These are phyloP conservation scores for Sitophilus oryzae DNA, from an alignment of 1,140 invertebrate species.

Conservation along the genomic window DNA sequence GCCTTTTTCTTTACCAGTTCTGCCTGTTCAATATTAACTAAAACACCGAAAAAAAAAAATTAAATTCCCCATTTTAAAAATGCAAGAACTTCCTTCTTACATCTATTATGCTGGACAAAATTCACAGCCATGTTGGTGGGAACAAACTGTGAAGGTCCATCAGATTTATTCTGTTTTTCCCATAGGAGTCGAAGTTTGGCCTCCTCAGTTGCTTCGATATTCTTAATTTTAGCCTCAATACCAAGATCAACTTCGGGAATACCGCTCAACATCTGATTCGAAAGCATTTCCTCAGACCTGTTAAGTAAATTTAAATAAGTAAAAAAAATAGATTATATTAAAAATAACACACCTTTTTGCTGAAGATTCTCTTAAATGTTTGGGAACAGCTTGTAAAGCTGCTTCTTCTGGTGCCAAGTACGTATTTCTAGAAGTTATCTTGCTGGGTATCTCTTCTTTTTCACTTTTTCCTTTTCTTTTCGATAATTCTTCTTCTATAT, in stretches of 20 bases:
- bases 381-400: constrained; percentile 76
- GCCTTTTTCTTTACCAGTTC: constrained; percentile 55
- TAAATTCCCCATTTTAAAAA: constrained; percentile 1
- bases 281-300: constrained; percentile 95
- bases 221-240: constrained; percentile 95
- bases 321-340: no score
- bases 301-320: no score
- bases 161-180: constrained; percentile 85
- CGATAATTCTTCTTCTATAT: constrained; percentile 87
- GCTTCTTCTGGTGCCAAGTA: constrained; percentile 84
- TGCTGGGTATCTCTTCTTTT: constrained; percentile 36
- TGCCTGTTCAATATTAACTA: constrained; percentile 75
- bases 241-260: constrained; percentile 99
- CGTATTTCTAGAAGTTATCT: constrained; percentile 47
- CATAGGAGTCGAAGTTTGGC: constrained; percentile 87
- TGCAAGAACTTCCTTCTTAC: constrained; percentile 47
- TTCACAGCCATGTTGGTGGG: constrained; percentile 97
- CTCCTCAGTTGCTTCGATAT: constrained; percentile 97
- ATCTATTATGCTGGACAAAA: constrained; percentile 94
- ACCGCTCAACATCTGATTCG: constrained; percentile 99
- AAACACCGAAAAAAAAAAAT: constrained; percentile 1
- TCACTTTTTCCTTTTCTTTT: constrained; percentile 72
- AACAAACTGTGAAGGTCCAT: constrained; percentile 93
- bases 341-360: constrained; percentile 57
- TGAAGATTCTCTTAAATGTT: constrained; percentile 76